A percentile compares a stretch with the other conserved stretches of the same genome.
phyloP scores from a whole-genome alignment of 1,140 invertebrate species.

The Cydia fagiglandana region DNA sequence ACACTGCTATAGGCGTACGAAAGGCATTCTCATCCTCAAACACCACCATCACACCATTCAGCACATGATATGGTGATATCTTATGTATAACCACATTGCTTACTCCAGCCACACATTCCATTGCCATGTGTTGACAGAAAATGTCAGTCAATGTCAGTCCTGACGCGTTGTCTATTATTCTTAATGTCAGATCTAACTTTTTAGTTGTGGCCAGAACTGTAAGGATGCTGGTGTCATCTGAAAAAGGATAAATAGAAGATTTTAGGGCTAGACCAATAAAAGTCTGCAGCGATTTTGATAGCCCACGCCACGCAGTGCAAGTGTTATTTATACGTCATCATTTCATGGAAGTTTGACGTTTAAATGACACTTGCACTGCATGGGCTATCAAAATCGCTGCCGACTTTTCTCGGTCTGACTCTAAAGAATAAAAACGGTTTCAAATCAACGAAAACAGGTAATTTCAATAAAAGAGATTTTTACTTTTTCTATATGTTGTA shows the following conservation, averaged over 20 bases:
- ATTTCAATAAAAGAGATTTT: too few relatives aligned
- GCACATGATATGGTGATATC: slow-evolving; percentile 50
- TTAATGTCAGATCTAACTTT: slow-evolving; percentile 48
- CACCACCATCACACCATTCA: slow-evolving; percentile 58
- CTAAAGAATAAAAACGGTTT: too few relatives aligned
- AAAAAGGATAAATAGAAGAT: slow-evolving; percentile 34
- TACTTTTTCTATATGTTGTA: too few relatives aligned
- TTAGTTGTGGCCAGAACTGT: slow-evolving; percentile 51
- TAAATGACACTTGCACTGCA: too few relatives aligned
- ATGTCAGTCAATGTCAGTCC: slow-evolving; percentile 40
- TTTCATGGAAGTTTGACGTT: too few relatives aligned
- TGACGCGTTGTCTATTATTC: slow-evolving; percentile 40
- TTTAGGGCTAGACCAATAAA: too few relatives aligned
- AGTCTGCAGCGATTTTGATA: too few relatives aligned
- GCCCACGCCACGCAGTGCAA: too few relatives aligned
- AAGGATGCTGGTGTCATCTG: slow-evolving; percentile 48
- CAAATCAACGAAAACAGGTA: too few relatives aligned
- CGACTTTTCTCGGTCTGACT: too few relatives aligned
- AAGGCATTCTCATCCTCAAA: slow-evolving; percentile 36
- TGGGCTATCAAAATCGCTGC: too few relatives aligned
- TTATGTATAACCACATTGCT: slow-evolving; percentile 51
- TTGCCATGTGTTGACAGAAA: slow-evolving; percentile 51
- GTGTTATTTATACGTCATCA: too few relatives aligned
- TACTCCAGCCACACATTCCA: slow-evolving; percentile 44
- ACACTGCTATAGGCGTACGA: slow-evolving; percentile 42